Percentiles rank a stretch among this genome's conserved stretches.
These are phyloP conservation scores for Heliconius nattereri DNA, from an alignment of 1,140 invertebrate genomes.

Conservation along the genomic window DNA sequence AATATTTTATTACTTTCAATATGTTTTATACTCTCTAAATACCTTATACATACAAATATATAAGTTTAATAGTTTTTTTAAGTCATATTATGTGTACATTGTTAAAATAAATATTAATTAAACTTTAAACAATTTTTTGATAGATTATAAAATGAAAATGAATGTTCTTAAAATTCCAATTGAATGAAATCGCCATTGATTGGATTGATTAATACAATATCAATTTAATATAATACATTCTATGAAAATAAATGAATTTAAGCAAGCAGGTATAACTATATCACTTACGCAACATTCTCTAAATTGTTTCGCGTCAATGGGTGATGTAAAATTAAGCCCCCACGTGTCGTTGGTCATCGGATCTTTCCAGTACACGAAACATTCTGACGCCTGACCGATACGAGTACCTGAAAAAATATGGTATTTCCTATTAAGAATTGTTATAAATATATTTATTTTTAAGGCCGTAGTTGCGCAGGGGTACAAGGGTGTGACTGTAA, in stretches of 20 bases:
- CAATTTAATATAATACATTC: neutral
- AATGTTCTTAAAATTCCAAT: neutral
- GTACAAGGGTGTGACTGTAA: no score
- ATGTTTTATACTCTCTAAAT: no score
- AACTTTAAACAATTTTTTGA: no score
- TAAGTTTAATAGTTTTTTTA: no score
- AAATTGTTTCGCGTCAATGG: slow-evolving; percentile 98
- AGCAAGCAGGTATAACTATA: neutral
- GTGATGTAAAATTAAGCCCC: slow-evolving; percentile 98
- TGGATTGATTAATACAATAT: neutral
- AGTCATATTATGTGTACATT: no score
- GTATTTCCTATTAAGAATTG: neutral
- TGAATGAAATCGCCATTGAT: neutral
- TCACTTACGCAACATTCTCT: slow-evolving; percentile 97
- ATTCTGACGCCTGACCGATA: slow-evolving; percentile 98
- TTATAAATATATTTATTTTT: no score
- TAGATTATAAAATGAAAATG: no score
- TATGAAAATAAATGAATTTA: neutral
- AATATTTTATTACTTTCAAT: no score
- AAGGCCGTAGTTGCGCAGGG: no score
- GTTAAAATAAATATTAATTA: no score
- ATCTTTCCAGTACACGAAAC: slow-evolving; percentile 99
- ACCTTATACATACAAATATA: no score
- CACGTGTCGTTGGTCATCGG: slow-evolving; percentile 98
- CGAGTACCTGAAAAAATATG: slow-evolving; percentile 88